Conservation (phyloP, 2,888 invertebrate genomes). For the Stenichneumon culpator region DNA sequence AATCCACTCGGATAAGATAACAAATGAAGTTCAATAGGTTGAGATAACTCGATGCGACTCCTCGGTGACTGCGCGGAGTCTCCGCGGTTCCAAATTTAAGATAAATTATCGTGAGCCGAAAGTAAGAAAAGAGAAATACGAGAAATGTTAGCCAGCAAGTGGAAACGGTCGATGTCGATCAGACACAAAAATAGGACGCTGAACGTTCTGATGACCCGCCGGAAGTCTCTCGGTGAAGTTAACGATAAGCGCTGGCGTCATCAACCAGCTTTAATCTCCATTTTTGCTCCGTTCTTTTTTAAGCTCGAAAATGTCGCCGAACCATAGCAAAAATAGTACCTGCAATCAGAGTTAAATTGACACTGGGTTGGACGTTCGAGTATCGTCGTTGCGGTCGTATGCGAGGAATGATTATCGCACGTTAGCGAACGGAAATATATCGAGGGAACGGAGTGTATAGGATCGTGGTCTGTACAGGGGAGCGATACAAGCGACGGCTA, state of each 20-base stretch:
- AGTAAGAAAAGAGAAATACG: not conserved
- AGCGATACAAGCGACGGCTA: constrained; percentile 42
- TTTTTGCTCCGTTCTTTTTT: constrained; percentile 9
- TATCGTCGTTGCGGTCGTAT: constrained; percentile 6
- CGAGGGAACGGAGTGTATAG: constrained; percentile 4
- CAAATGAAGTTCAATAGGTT: constrained; percentile 31
- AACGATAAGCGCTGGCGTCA: constrained; percentile 32
- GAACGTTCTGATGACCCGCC: not conserved
- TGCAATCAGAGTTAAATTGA: constrained; percentile 42
- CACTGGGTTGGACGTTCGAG: constrained; percentile 21
- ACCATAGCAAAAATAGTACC: not conserved
- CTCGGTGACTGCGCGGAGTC: not conserved
- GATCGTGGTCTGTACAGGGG: constrained; percentile 43
- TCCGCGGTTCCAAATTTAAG: not conserved
- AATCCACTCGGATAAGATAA: not conserved
- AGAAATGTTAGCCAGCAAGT: constrained; percentile 13
- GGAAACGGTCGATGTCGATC: constrained; percentile 3
- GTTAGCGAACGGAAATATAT: constrained; percentile 42
- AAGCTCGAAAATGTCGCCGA: constrained; percentile 9
- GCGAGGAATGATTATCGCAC: constrained; percentile 50
- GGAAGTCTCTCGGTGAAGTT: constrained; percentile 16
- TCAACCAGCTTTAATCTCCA: constrained; percentile 5
- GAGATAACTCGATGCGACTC: not conserved
- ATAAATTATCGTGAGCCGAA: not conserved
- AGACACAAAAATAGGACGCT: not conserved